These are phyloP conservation scores for Engraulis encrasicolus DNA, from an alignment of 2,113 vertebrate genomes.

Conservation along the genomic window DNA sequence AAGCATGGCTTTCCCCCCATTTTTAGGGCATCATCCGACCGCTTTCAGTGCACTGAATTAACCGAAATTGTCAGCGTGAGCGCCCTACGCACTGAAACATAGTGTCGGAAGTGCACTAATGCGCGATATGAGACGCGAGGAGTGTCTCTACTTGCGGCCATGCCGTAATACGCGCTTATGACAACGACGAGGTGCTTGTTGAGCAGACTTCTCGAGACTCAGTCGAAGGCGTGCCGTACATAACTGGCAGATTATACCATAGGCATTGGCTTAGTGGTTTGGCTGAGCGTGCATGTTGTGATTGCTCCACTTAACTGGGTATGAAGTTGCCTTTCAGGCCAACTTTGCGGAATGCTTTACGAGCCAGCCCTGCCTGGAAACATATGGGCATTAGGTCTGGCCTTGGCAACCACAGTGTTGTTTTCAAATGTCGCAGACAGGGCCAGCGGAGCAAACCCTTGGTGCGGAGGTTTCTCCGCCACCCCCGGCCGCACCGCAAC, in stretches of 20 bases:
- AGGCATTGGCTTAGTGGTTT: slow-evolving; percentile 13
- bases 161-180: no score
- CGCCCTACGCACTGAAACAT: no score
- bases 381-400: neutral
- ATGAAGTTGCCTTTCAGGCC: neutral
- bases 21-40: no score
- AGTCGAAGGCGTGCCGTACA: neutral
- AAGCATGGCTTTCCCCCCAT: no score
- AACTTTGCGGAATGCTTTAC: slow-evolving; percentile 5
- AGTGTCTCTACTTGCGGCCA: no score
- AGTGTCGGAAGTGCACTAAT: no score
- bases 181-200: neutral
- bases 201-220: neutral
- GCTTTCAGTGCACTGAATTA: no score
- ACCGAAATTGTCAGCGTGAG: no score
- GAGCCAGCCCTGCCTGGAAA: neutral
- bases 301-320: slow-evolving; percentile 17
- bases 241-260: neutral
- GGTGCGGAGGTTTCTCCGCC: neutral
- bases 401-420: slow-evolving; percentile 6
- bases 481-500: neutral
- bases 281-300: neutral
- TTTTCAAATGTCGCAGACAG: slow-evolving; percentile 7
- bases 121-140: no score
- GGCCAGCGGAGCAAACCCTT: neutral